Conservation (phyloP, 1,140 invertebrate genomes). For the Saccostrea echinata region DNA sequence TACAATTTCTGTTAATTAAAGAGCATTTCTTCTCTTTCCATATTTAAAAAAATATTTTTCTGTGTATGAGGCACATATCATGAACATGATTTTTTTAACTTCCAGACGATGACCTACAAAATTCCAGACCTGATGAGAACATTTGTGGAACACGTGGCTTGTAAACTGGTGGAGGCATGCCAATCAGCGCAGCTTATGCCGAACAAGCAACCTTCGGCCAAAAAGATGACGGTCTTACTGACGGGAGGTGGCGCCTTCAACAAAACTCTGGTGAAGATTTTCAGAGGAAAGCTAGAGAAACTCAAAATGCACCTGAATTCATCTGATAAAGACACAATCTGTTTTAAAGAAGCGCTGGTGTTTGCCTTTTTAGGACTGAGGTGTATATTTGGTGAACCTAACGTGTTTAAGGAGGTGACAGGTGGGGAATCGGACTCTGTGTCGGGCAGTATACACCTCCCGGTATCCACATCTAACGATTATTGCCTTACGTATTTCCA, state of each 20-base stretch:
- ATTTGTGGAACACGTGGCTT: conserved; percentile 70
- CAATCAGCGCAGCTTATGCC: conserved; percentile 11
- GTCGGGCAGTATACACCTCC: conserved; percentile 75
- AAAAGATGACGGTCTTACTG: conserved; percentile 64
- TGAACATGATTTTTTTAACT: conserved; percentile 29
- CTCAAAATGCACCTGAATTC: conserved; percentile 64
- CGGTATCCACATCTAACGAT: conserved; percentile 36
- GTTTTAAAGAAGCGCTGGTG: conserved; percentile 76
- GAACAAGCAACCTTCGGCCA: background rate
- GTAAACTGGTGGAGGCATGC: conserved; percentile 65
- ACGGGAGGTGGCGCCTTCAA: conserved; percentile 76
- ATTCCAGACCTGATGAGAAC: conserved; percentile 70
- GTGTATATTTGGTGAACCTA: conserved; percentile 70
- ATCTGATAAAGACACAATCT: conserved; percentile 71
- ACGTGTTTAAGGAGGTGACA: conserved; percentile 69
- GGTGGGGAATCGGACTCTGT: conserved; percentile 68
- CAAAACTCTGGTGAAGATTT: conserved; percentile 65
- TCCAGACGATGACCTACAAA: conserved; percentile 60
- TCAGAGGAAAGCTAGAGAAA: conserved; percentile 62
- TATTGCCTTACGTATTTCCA: conserved; percentile 9
- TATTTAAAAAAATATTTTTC: background rate
- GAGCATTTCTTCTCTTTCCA: background rate
- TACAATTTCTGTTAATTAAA: background rate
- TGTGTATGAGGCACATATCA: background rate
- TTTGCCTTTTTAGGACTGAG: conserved; percentile 75